Evolutionary conservation across 2,113 vertebrate genomes (phyloP).

Genomic region (Paraplagusia blochii): DNA sequence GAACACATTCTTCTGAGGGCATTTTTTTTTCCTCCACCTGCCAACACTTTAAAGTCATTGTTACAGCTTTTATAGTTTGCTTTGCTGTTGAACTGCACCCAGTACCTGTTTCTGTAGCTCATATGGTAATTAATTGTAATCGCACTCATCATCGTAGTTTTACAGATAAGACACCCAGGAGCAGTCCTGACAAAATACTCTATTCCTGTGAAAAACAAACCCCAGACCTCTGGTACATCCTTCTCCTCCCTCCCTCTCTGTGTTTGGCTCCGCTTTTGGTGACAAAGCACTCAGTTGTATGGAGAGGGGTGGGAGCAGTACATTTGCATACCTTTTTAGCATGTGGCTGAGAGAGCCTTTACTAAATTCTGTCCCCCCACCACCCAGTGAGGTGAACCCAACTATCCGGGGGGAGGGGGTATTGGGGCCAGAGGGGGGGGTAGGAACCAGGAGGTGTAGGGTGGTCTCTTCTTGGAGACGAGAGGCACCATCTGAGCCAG

Average conservation of each 20-base stretch:
- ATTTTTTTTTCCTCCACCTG: conserved; percentile 21
- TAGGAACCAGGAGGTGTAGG: conserved; percentile 22
- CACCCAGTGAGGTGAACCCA: conserved; percentile 51
- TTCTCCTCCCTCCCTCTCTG: conserved; percentile 3
- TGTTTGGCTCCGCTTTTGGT: conserved; percentile 42
- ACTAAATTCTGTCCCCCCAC: conserved; percentile 58
- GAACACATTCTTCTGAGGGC: conserved; percentile 25
- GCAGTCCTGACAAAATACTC: conserved; percentile 67
- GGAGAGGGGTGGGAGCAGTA: not conserved
- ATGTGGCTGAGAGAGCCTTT: conserved; percentile 68
- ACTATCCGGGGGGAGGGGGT: conserved; percentile 24
- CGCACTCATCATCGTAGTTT: conserved; percentile 72
- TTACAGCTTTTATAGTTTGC: too few relatives aligned
- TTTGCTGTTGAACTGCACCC: conserved; percentile 27
- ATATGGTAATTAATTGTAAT: conserved; percentile 73
- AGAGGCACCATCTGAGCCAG: conserved; percentile 65
- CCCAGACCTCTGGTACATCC: conserved; percentile 26
- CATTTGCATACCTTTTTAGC: conserved; percentile 74
- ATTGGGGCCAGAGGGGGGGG: conserved; percentile 17
- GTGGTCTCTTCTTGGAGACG: conserved; percentile 51
- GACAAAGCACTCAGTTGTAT: conserved; percentile 51
- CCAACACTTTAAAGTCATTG: too few relatives aligned
- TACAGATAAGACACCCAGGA: conserved; percentile 72
- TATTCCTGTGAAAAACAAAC: conserved; percentile 67
- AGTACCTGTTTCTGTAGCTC: conserved; percentile 56